phyloP scores from a whole-genome alignment of 30 jellyfish, hydroid and myxozoan genomes.

The Phacellophora camtschatica region DNA sequence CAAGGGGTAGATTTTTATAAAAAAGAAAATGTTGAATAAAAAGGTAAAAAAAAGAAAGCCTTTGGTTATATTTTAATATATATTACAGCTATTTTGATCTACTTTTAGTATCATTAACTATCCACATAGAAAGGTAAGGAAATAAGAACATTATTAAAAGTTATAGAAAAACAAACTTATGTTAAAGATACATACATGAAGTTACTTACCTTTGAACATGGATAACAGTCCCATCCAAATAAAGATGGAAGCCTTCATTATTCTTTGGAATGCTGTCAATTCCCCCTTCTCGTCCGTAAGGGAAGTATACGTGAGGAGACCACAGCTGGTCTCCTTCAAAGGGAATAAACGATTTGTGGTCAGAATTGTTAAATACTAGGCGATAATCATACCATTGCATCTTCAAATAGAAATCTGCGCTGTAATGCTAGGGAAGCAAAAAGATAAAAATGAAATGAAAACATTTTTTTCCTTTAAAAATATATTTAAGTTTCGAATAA shows the following conservation, averaged over 20 bases:
- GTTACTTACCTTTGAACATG: conserved; percentile 73
- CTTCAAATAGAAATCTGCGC: conserved; percentile 58
- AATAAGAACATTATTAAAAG: no score
- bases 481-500: no score
- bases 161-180: no score
- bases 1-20: no score
- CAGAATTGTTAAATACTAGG: conserved; percentile 37
- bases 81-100: no score
- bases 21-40: no score
- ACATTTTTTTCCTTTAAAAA: no score
- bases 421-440: conserved; percentile 55
- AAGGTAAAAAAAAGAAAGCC: no score
- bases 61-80: no score
- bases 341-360: conserved; percentile 21
- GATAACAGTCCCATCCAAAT: conserved; percentile 60
- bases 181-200: no score
- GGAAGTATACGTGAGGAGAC: conserved; percentile 61
- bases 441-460: not conserved
- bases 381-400: conserved; percentile 67
- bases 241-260: conserved; percentile 44
- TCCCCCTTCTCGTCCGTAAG: conserved; percentile 51
- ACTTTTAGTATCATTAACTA: no score
- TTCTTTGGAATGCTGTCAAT: conserved; percentile 47
- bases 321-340: conserved; percentile 23
- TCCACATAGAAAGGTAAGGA: no score